Base-by-base conservation (phyloP, 2,113 vertebrate species). In the Otus sunia region DNA sequence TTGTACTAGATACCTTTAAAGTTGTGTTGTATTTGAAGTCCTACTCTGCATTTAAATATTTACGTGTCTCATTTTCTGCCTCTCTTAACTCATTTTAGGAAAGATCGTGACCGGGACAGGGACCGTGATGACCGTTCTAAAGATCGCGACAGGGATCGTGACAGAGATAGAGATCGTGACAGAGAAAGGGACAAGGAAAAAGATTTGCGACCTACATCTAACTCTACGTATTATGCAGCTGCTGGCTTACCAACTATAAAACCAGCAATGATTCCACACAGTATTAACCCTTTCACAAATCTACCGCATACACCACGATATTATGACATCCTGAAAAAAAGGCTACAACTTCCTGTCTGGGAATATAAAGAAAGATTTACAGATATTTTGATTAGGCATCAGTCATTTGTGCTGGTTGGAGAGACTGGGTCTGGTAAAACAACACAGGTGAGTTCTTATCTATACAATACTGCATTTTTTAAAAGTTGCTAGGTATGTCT, bases 361-460 rank as follows among this genome's bases (percentile, higher is more conserved):
- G 99, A 99, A 95, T 99, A 99, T 97, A 99, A 98, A 87, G 99
- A 99, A 95, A 98, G 98, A 60, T 99, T 99, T 97, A 99, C 98
- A 4, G 98, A 99, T 93, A 99, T 99, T 97, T 98, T 99, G 92
- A 97, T 98, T 77, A 98, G 98, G 55, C 98, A 99, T 97, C 99
- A 99, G 97, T 99, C 98, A 43, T 99, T 99, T 96, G 99, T 99
- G 72, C 97, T 99, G 72, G 99, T 99, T 52, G 99, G 99, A 92
- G 99, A 99, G 97, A 99, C 99, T 7, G 99, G 99, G 30, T 99
- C 99, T 88, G 99, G 99, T 88, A 99, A 99, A 97, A 99, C 99
- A 94, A 99, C 99, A 78, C 99, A 99, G 99, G 99, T 99, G 89
- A 97, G 98, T 94, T 95, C 74, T 32, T 91, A 30, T 9, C 14